These are phyloP conservation scores for Drosophila trapezifrons DNA, from an alignment of 1,140 invertebrate genomes.

Conservation along the genomic window DNA sequence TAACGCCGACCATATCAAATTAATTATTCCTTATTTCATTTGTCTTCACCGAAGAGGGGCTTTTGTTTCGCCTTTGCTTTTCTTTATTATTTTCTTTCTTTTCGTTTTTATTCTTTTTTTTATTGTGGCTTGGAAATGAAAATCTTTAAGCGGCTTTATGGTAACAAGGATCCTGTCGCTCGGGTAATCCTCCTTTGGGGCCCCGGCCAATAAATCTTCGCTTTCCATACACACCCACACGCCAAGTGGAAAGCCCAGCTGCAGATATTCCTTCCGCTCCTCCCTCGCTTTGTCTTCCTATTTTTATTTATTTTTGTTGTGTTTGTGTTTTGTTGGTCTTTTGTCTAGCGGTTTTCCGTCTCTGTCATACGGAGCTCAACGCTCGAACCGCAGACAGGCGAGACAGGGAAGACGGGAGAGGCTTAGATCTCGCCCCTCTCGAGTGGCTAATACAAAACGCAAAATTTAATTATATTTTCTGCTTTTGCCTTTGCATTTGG, in stretches of 20 bases:
- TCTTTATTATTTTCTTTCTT: conserved; percentile 4
- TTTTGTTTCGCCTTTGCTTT: conserved; percentile 32
- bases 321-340: conserved; percentile 38
- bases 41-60: conserved; percentile 16
- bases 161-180: conserved; percentile 60
- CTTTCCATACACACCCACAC: conserved; percentile 13
- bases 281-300: conserved; percentile 12
- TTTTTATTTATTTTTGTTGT: conserved; percentile 26
- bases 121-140: conserved; percentile 42
- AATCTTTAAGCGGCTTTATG: conserved; percentile 72
- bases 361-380: conserved; percentile 49
- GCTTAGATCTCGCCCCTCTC: neutral
- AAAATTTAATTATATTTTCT: conserved; percentile 66
- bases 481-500: conserved; percentile 32
- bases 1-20: conserved; percentile 40
- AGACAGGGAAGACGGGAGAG: neutral
- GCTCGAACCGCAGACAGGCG: conserved; percentile 45
- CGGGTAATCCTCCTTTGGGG: conserved; percentile 58
- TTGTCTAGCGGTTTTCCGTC: conserved; percentile 43
- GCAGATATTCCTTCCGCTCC: conserved; percentile 35
- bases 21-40: conserved; percentile 53
- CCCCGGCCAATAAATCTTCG: conserved; percentile 47
- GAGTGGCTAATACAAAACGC: conserved; percentile 39
- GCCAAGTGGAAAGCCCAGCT: conserved; percentile 45
- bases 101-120: conserved; percentile 1